Conservation (phyloP, 1,140 invertebrate species). For the Mya arenaria region DNA sequence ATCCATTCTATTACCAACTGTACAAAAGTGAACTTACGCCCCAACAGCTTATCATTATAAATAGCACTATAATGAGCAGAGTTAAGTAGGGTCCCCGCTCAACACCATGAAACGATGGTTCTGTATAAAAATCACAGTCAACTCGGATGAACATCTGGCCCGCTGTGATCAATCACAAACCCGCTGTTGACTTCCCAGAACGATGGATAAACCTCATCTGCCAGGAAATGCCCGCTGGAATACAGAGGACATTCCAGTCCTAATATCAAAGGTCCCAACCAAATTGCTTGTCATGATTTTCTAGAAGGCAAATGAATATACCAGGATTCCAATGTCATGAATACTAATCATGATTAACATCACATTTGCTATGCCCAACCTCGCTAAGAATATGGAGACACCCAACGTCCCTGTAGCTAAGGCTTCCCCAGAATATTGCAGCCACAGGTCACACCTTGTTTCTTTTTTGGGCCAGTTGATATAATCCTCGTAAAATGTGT, state of each 20-base stretch:
- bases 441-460: constrained; percentile 79
- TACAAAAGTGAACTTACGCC: constrained; percentile 46
- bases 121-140: constrained; percentile 77
- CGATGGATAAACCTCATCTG: constrained; percentile 81
- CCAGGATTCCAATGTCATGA: constrained; percentile 78
- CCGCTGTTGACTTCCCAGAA: constrained; percentile 82
- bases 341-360: constrained; percentile 78
- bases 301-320: constrained; percentile 79
- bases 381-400: constrained; percentile 80
- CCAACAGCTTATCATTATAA: constrained; percentile 72
- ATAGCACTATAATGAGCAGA: constrained; percentile 66
- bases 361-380: constrained; percentile 74
- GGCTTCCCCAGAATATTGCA: constrained; percentile 82
- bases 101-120: constrained; percentile 73
- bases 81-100: constrained; percentile 77
- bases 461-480: constrained; percentile 74
- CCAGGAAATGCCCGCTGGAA: constrained; percentile 82
- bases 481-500: constrained; percentile 78
- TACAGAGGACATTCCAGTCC: constrained; percentile 82
- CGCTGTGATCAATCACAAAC: constrained; percentile 82
- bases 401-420: constrained; percentile 81
- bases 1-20: constrained; percentile 45
- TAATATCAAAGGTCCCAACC: constrained; percentile 75
- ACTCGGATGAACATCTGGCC: constrained; percentile 82
- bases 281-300: constrained; percentile 66